A percentile compares a stretch with the other conserved stretches of the same genome.
phyloP scores from a whole-genome alignment of 2,113 vertebrate species.

The Ancistrus triradiatus region DNA sequence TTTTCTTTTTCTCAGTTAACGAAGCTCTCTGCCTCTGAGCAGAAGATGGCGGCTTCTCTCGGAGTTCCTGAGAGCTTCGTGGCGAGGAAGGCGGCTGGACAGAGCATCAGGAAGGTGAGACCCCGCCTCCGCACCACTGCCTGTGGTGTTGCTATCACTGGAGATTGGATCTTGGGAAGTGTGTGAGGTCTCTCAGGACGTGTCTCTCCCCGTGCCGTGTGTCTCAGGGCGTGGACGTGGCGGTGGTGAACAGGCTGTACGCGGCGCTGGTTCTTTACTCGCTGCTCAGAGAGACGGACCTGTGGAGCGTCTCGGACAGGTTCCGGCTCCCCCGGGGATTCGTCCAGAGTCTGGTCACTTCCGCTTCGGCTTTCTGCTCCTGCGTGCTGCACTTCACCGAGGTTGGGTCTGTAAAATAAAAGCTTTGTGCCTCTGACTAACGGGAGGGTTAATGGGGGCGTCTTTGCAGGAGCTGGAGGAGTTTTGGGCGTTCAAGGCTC shows the following conservation, averaged over 20 bases:
- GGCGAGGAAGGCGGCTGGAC: constrained; percentile 83
- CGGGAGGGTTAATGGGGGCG: neutral
- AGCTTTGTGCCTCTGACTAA: neutral
- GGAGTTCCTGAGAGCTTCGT: constrained; percentile 90
- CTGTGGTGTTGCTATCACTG: too few relatives aligned
- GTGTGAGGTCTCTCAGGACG: too few relatives aligned
- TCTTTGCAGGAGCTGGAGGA: constrained; percentile 85
- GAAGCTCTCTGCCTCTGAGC: constrained; percentile 78
- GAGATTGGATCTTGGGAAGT: neutral
- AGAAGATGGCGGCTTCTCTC: constrained; percentile 76
- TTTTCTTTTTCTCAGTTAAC: constrained; percentile 72
- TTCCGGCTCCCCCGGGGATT: constrained; percentile 87
- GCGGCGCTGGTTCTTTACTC: constrained; percentile 80
- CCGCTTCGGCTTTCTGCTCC: constrained; percentile 83
- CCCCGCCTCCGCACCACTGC: too few relatives aligned
- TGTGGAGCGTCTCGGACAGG: constrained; percentile 83
- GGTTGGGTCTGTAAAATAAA: constrained; percentile 62
- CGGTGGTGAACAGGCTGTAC: constrained; percentile 76
- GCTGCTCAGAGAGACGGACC: constrained; percentile 80
- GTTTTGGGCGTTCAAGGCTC: constrained; percentile 87
- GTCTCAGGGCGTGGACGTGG: constrained; percentile 71
- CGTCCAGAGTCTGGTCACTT: constrained; percentile 80
- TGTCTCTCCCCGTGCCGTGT: neutral
- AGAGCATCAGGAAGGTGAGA: constrained; percentile 82
- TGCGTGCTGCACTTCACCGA: constrained; percentile 90